These are phyloP conservation scores for Colaptes auratus DNA, from an alignment of 2,113 vertebrate genomes.

Conservation along the genomic window DNA sequence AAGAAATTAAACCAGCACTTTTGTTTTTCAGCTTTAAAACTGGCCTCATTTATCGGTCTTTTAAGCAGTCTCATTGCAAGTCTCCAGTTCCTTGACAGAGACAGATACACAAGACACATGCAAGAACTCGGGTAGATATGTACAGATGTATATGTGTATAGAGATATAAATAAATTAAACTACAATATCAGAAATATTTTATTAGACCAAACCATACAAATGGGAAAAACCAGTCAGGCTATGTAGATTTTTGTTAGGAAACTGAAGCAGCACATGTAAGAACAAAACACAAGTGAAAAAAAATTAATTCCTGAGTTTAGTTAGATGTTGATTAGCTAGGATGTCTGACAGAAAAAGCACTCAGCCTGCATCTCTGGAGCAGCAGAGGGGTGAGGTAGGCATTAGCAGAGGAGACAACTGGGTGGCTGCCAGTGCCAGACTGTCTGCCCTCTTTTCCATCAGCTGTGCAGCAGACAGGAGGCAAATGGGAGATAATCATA, in stretches of 20 bases:
- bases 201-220: neutral
- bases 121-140: neutral
- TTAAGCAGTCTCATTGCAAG: neutral
- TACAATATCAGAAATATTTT: neutral
- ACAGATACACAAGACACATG: neutral
- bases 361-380: fast-evolving
- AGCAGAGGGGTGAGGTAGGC: neutral
- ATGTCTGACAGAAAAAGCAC: no score
- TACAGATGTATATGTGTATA: neutral
- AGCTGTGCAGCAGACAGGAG: neutral
- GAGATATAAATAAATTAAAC: neutral
- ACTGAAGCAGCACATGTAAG: neutral
- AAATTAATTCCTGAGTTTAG: neutral
- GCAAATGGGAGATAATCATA: fast-evolving
- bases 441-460: neutral
- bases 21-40: neutral
- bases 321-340: fast-evolving
- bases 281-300: neutral
- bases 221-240: neutral
- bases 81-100: neutral
- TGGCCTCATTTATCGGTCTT: neutral
- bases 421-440: neutral
- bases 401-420: neutral
- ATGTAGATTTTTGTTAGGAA: neutral
- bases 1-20: neutral